Conservation (phyloP, 2,113 vertebrate genomes). For the Fregata magnificens region DNA sequence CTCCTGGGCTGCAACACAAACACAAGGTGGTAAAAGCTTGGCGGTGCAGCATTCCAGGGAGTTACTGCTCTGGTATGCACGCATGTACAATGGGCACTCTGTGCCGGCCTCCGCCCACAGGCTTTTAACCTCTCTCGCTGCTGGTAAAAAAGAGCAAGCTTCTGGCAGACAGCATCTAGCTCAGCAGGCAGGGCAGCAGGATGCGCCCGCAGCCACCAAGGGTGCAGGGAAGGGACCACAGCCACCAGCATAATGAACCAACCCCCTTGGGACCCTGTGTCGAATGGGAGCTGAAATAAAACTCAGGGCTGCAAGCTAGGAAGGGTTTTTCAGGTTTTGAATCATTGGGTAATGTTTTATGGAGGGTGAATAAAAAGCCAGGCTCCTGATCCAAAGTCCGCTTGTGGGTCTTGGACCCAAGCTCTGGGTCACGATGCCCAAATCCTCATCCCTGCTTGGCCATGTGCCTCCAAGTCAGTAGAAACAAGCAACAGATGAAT, state of each 20-base stretch:
- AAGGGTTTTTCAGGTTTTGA: not conserved
- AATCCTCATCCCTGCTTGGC: not conserved
- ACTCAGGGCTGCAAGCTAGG: fast-evolving
- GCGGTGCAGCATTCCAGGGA: conserved; percentile 67
- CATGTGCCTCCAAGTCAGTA: not conserved
- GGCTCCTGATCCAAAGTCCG: not conserved
- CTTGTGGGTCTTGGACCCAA: not conserved
- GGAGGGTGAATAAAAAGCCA: not conserved
- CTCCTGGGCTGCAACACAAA: conserved; percentile 25
- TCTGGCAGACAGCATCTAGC: not conserved
- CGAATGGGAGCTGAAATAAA: not conserved
- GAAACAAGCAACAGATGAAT: not conserved
- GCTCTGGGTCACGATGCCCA: not conserved
- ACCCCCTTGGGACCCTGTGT: fast-evolving
- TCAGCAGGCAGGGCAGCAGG: not conserved
- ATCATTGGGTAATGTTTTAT: not conserved
- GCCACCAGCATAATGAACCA: fast-evolving
- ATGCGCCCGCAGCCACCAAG: fast-evolving
- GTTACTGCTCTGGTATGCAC: conserved; percentile 53
- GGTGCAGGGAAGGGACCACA: not conserved
- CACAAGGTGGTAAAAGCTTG: conserved; percentile 55
- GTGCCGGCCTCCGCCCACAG: conserved; percentile 31
- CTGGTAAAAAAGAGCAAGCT: not conserved
- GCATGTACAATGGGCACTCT: conserved; percentile 67
- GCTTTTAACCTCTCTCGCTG: conserved; percentile 33